A percentile compares a stretch with the other conserved stretches of the same genome.
Evolutionary conservation across 2,888 invertebrate species (phyloP).

Genomic region (Glyphotaelius pellucidus): DNA sequence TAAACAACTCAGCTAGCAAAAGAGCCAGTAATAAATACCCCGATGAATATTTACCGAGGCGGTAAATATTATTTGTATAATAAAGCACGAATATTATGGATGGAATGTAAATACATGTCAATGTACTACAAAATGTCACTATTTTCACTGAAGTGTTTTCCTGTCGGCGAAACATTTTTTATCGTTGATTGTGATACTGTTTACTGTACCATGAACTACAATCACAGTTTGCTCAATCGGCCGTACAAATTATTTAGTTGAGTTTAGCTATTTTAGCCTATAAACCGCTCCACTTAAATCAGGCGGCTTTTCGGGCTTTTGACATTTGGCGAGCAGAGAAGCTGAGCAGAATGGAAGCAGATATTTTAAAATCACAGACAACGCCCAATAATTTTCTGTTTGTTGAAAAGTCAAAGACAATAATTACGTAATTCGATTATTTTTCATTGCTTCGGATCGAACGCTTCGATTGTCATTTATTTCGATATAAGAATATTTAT

Average conservation of each 20-base stretch:
- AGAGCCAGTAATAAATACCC: slow-evolving; percentile 58
- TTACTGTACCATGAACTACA: neutral
- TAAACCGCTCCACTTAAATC: neutral
- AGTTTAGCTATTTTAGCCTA: neutral
- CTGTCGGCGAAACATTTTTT: slow-evolving; percentile 58
- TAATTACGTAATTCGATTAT: neutral
- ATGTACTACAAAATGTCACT: slow-evolving; percentile 75
- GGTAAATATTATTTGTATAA: slow-evolving; percentile 78
- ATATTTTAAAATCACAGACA: too few species aligned
- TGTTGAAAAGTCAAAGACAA: neutral
- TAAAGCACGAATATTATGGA: slow-evolving; percentile 78
- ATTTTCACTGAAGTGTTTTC: slow-evolving; percentile 57
- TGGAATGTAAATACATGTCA: slow-evolving; percentile 81
- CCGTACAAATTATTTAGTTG: neutral
- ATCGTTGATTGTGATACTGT: neutral
- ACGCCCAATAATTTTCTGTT: too few species aligned
- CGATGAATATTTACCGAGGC: slow-evolving; percentile 78
- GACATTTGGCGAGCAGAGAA: too few species aligned
- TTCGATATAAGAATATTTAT: neutral
- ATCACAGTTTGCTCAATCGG: neutral
- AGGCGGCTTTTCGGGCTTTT: neutral
- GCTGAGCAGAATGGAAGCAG: too few species aligned
- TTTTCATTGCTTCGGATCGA: neutral
- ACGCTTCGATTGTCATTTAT: neutral
- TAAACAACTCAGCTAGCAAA: slow-evolving; percentile 55